Percentiles rank a stretch among this genome's conserved stretches.
These are phyloP conservation scores for Notothenia coriiceps DNA, from an alignment of 2,113 vertebrate genomes.

Conservation along the genomic window DNA sequence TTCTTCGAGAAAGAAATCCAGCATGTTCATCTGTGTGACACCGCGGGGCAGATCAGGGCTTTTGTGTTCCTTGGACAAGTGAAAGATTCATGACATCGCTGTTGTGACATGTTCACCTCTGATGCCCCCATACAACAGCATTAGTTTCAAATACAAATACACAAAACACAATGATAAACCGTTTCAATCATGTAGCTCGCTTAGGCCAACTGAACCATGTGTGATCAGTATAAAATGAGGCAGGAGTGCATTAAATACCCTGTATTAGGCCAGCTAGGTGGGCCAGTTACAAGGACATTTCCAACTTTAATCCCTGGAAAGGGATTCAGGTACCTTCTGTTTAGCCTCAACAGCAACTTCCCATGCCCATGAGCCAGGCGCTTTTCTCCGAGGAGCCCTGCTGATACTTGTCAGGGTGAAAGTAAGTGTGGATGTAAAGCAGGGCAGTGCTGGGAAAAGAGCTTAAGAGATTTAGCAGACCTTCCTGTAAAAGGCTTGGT, in stretches of 20 bases:
- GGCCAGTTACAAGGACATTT: conserved; percentile 1
- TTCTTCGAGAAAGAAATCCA: conserved; percentile 5
- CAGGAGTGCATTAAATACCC: conserved; percentile 24
- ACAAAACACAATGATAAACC: conserved; percentile 27
- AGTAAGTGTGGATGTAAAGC: conserved; percentile 8
- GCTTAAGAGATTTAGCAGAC: conserved; percentile 51
- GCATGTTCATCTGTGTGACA: conserved; percentile 19
- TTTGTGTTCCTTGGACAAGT: conserved; percentile 41
- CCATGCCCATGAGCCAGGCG: conserved; percentile 8
- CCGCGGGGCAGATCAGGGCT: conserved; percentile 39
- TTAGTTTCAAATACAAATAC: conserved; percentile 35
- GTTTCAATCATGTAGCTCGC: conserved; percentile 32
- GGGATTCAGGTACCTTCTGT: conserved; percentile 33
- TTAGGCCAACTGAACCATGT: conserved; percentile 21
- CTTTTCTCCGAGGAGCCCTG: background rate
- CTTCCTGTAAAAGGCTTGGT: conserved; percentile 35
- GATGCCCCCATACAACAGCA: background rate
- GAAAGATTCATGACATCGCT: conserved; percentile 35
- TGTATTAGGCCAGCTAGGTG: conserved; percentile 10
- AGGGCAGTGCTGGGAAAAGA: conserved; percentile 33
- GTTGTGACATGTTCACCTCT: conserved; percentile 52
- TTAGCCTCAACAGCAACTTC: conserved; percentile 3
- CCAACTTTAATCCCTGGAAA: conserved; percentile 10
- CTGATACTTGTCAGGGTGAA: background rate
- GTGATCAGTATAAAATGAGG: conserved; percentile 26